phyloP scores from a whole-genome alignment of 2,797 vertebrate genomes.

The Acridotheres tristis region DNA sequence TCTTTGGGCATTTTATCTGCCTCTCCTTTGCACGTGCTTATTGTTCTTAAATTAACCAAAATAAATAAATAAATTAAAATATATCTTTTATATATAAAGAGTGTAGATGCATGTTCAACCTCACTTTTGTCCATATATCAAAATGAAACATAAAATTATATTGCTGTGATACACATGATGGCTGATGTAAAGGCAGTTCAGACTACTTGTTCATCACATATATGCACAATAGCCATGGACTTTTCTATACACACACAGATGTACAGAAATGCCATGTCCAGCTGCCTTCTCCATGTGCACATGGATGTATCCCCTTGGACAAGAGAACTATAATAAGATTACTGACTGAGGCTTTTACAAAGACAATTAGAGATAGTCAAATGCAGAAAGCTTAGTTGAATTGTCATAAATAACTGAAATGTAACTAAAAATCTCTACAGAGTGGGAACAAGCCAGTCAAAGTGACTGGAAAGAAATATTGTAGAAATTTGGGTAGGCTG shows the following conservation, averaged over 20 bases:
- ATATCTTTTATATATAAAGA: background rate
- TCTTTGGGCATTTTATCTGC: background rate
- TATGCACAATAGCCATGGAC: background rate
- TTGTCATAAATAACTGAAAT: background rate
- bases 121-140: fast-evolving
- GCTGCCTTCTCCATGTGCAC: background rate
- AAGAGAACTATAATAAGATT: background rate
- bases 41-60: background rate
- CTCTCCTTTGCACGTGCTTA: background rate
- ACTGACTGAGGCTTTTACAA: background rate
- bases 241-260: background rate
- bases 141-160: background rate
- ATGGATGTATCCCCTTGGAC: fast-evolving
- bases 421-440: background rate
- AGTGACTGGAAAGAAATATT: background rate
- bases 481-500: background rate
- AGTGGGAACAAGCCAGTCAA: background rate
- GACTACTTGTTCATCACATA: background rate
- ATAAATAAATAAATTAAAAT: background rate
- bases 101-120: background rate
- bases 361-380: background rate
- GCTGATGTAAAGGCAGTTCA: background rate
- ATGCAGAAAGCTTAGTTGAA: background rate
- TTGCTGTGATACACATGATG: background rate
- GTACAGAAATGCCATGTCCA: background rate